Evolutionary conservation across 2,113 vertebrate species (phyloP).

Genomic region (Strix uralensis): DNA sequence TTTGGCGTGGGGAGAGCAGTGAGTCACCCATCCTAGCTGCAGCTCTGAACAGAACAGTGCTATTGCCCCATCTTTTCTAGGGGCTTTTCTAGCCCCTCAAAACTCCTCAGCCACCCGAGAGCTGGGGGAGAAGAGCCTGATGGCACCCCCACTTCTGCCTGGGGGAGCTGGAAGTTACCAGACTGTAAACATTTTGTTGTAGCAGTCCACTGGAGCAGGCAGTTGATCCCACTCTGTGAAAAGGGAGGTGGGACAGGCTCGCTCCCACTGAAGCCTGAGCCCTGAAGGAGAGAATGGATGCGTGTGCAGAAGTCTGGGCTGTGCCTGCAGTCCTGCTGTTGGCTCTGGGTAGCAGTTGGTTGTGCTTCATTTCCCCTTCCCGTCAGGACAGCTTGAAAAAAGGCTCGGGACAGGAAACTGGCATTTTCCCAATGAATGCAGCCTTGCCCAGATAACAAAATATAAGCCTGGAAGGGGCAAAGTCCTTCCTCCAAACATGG

Average conservation of each 20-base stretch:
- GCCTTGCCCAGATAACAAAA: slow-evolving; percentile 13
- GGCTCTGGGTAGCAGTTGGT: background rate
- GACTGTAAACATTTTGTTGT: slow-evolving; percentile 27
- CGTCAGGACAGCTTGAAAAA: background rate
- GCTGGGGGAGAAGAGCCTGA: background rate
- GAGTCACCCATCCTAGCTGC: background rate
- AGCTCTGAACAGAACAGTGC: background rate
- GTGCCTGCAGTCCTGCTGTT: background rate
- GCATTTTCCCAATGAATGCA: background rate
- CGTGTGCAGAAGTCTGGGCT: background rate
- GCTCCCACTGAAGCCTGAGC: background rate
- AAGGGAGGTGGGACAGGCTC: background rate
- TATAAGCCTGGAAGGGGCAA: background rate
- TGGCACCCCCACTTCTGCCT: background rate
- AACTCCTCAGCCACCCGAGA: background rate
- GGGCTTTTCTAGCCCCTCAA: background rate
- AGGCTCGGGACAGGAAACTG: background rate
- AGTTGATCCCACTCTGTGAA: background rate
- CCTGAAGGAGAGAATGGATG: background rate
- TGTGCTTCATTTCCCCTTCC: background rate
- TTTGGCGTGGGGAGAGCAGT: background rate
- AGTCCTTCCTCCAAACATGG: background rate
- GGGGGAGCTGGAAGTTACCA: background rate
- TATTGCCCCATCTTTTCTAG: background rate
- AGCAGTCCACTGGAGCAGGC: background rate